Evolutionary conservation across 2,113 vertebrate species (phyloP), one percentile per base, ranked within the genome.

Genomic region (Aspidoscelis tigris): DNA sequence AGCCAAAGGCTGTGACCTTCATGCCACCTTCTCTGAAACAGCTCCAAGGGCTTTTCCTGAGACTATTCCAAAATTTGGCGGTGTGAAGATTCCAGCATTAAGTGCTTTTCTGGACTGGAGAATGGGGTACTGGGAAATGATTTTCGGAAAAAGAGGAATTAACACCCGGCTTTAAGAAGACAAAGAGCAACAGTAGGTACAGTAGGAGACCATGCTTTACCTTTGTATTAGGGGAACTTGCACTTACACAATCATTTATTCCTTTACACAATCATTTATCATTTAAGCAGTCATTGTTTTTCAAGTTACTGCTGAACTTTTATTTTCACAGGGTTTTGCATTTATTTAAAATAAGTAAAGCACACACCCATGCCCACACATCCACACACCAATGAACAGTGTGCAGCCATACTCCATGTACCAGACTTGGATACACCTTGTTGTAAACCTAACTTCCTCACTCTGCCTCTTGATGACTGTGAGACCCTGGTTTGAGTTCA

Each of bases 241-340:
- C 83, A 72, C 88, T 84, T 84, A 83, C 69, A 22, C 83, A 75
- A 83, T 75, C 14, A 82, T 75, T 50, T 26, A 66, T 82, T 82
- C 58, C 75, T 74, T 75, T 82, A 82, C 26, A 75, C 81, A 50
- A 61, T 82, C 44, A 24, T 83, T 88, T 2, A 61, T 83, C 44
- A 24, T 83, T 88, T 2, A 2, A 91, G 87, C 84, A 90, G 81
- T 73, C 77, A 26, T 47, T 68, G 84, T 81, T 89, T 33, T 90
- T 82, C 88, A 91, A 87, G 81, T 87, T 81, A 65, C 41, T 80
- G 87, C 80, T 82, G 53, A 0, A 44, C 41, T 3, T 83, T 84
- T 61, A 61, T 77, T 18, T 70, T 84, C 88, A 83, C 8, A 0
- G 71, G 86, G 78, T 68, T 7, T 33, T 0, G 0, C 68, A 33